phyloP scores from a whole-genome alignment of 1,140 invertebrate genomes.

The Plectus sambesii region DNA sequence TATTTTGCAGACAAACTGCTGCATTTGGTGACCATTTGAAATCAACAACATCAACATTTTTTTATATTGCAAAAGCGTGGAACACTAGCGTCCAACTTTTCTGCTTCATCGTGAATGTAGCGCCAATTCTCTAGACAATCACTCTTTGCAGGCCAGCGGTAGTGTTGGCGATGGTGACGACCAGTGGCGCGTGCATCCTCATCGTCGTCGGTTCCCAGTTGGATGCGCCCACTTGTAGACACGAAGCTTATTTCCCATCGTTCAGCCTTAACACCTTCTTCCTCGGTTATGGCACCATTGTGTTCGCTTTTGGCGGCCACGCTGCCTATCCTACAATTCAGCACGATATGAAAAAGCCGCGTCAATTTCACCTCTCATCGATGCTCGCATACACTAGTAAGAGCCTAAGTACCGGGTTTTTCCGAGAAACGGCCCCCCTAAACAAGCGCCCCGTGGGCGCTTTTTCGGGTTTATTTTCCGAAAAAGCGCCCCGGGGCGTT shows the following conservation, averaged over 20 bases:
- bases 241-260: constrained; percentile 26
- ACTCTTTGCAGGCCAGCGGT: constrained; percentile 47
- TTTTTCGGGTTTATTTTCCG: too few relatives aligned
- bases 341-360: constrained; percentile 56
- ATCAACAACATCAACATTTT: too few relatives aligned
- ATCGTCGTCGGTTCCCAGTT: constrained; percentile 50
- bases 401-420: too few relatives aligned
- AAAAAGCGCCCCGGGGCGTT: too few relatives aligned
- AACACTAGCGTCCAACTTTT: too few relatives aligned
- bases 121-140: constrained; percentile 19
- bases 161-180: constrained; percentile 53
- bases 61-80: too few relatives aligned
- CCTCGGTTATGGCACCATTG: constrained; percentile 56
- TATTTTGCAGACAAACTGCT: too few relatives aligned
- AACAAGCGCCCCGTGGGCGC: too few relatives aligned
- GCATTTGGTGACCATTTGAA: too few relatives aligned
- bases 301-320: constrained; percentile 57
- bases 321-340: constrained; percentile 60
- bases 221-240: constrained; percentile 24
- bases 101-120: too few relatives aligned
- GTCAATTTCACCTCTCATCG: constrained; percentile 26
- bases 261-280: constrained; percentile 51
- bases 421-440: too few relatives aligned
- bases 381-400: too few relatives aligned
- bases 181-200: constrained; percentile 53